These are phyloP conservation scores for Idaea straminata DNA, from an alignment of 2,888 invertebrate species.

Conservation along the genomic window DNA sequence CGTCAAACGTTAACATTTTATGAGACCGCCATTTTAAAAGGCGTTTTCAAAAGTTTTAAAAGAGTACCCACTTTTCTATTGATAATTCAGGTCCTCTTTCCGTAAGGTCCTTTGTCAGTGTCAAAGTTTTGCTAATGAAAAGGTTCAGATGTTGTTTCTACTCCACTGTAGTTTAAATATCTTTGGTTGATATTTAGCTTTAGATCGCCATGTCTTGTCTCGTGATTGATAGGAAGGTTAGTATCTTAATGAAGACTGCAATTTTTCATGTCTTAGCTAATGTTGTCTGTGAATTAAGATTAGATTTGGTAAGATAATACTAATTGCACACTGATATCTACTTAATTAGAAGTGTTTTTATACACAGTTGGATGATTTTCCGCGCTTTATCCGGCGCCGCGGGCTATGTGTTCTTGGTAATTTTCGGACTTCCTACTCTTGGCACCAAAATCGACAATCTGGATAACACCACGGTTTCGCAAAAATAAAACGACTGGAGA, in stretches of 20 bases:
- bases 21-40: no score
- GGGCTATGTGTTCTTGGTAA: no score
- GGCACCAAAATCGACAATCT: no score
- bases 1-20: no score
- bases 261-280: conserved; percentile 69
- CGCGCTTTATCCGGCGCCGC: no score
- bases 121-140: not conserved
- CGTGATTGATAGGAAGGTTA: conserved; percentile 52
- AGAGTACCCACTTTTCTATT: no score
- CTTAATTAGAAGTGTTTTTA: conserved; percentile 3
- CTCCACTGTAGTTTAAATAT: conserved; percentile 11
- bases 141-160: conserved; percentile 4
- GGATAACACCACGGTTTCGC: no score
- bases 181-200: conserved; percentile 21
- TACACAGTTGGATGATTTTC: not conserved
- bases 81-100: no score
- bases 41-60: no score
- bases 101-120: no score
- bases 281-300: conserved; percentile 58
- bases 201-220: conserved; percentile 68
- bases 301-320: conserved; percentile 45
- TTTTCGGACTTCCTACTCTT: no score
- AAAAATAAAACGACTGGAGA: no score
- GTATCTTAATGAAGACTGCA: conserved; percentile 77
- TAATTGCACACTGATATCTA: conserved; percentile 40